phyloP scores from a whole-genome alignment of 1,140 invertebrate species.

The Subanguina moxae region DNA sequence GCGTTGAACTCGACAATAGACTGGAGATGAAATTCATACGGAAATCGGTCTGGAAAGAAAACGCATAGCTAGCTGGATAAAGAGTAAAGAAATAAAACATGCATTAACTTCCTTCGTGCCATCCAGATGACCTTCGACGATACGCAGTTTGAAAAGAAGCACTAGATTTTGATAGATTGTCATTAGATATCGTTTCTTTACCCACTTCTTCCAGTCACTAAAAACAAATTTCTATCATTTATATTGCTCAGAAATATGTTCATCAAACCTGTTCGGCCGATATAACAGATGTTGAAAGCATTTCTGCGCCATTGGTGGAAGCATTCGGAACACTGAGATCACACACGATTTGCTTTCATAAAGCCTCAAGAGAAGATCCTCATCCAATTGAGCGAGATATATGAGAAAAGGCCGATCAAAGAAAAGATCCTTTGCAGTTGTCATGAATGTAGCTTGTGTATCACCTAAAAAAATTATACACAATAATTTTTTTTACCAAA shows the following conservation, averaged over 20 bases:
- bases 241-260: not conserved
- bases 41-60: constrained; percentile 33
- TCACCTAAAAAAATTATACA: too few relatives aligned
- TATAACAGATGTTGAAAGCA: constrained; percentile 36
- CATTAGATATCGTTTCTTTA: constrained; percentile 6
- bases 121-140: constrained; percentile 29
- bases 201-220: constrained; percentile 22
- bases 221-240: constrained; percentile 1
- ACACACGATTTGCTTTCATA: constrained; percentile 41
- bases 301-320: constrained; percentile 40
- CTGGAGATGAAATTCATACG: constrained; percentile 44
- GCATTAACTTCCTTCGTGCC: constrained; percentile 24
- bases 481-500: too few relatives aligned
- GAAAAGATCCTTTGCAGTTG: not conserved
- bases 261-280: constrained; percentile 10
- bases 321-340: constrained; percentile 39
- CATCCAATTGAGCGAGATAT: constrained; percentile 2
- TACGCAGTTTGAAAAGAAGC: constrained; percentile 14
- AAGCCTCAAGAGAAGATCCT: constrained; percentile 5
- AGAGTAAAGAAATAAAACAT: not conserved
- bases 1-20: constrained; percentile 19
- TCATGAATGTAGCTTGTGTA: not conserved
- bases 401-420: constrained; percentile 11
- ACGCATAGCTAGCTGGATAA: not conserved
- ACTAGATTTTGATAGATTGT: constrained; percentile 10